Conservation (phyloP, 2,113 vertebrate species). For the Nicator chloris region DNA sequence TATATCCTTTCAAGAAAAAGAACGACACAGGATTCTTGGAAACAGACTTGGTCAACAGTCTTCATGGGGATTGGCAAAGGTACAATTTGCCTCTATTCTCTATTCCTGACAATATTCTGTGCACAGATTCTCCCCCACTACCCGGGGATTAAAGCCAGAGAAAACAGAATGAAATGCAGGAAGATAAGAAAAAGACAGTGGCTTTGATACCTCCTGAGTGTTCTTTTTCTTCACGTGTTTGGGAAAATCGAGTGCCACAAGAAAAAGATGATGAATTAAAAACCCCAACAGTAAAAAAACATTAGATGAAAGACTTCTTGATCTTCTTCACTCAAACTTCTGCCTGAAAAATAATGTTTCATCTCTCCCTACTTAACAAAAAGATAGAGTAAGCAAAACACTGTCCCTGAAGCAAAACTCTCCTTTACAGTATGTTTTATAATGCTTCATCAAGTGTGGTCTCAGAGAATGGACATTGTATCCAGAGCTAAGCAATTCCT, state of each 20-base stretch:
- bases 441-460: background rate
- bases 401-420: background rate
- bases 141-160: slow-evolving; percentile 12
- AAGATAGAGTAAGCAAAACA: slow-evolving; percentile 19
- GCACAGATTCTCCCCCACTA: background rate
- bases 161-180: background rate
- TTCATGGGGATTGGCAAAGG: background rate
- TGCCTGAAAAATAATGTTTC: background rate
- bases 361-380: slow-evolving; percentile 13
- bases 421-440: background rate
- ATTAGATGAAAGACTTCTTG: slow-evolving; percentile 43
- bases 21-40: background rate
- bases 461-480: background rate
- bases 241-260: background rate
- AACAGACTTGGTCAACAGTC: slow-evolving; percentile 8
- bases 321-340: slow-evolving; percentile 20
- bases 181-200: slow-evolving; percentile 15
- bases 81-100: background rate
- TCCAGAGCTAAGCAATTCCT: background rate
- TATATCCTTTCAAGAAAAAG: background rate
- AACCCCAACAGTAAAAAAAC: background rate
- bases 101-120: background rate
- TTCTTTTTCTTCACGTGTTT: background rate
- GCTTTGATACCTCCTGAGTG: slow-evolving; percentile 40
- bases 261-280: slow-evolving; percentile 7